Evolutionary conservation across 2,113 vertebrate species (phyloP), one percentile per base, ranked within the genome.

Genomic region (Urocolius indicus): DNA sequence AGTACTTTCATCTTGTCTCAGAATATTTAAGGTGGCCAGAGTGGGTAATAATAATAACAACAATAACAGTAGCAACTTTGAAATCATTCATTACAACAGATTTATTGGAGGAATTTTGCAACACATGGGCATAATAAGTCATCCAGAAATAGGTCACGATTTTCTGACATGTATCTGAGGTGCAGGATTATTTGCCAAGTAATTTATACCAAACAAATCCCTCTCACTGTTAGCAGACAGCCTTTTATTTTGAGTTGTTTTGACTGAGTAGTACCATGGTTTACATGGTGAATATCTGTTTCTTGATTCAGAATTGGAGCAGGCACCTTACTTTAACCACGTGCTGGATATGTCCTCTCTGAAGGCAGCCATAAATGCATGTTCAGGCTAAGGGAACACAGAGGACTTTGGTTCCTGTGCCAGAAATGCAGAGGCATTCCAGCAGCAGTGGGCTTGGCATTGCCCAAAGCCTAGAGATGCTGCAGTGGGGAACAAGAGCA

Each of bases 1-100:
- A 97, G 95, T 94, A 97, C 95, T 97, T 96, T 94, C 97, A 97
- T 96, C 97, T 97, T 96, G 96, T 98, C 97, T 98, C 97, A 96
- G 90, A 92, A 85, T 30, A 95, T 95, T 95, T 94, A 86, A 95
- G 76, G 86, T 95, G 41, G 84, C 57, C 49, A 91, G 83, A 96
- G n/a, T 23, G 84, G 55, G 36, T 55, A 43, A 41, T 76, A 58
- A 63, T 66, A n/a, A 76, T 76, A 74, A 63, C 34, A 63, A 49
- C 16, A 76, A 79, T 16, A 89, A 65, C 2, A 93, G 43, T 5
- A 30, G 5, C 24, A 91, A 68, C 74, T 76, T 80, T 72, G 15
- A 93, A 90, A 78, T 93, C 8, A 72, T 89, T 93, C 12, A 61
- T 72, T 85, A 61, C 65, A 68, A 58, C 38, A 84, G 48, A 65